These are phyloP conservation scores for Tylochromis polylepis DNA, from an alignment of 2,113 vertebrate genomes.

Conservation along the genomic window DNA sequence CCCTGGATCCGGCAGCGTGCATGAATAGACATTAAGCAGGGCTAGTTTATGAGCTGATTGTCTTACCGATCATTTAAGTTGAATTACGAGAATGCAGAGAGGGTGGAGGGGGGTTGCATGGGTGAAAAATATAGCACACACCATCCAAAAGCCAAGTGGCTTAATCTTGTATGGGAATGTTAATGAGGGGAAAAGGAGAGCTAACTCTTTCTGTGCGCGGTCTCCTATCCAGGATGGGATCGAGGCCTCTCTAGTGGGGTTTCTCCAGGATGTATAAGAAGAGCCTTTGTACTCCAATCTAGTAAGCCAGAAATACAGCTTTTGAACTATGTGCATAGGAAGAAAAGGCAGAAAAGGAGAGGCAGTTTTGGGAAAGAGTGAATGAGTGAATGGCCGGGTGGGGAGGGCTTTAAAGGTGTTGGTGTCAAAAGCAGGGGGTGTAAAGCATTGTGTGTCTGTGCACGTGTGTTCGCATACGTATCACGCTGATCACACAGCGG, in stretches of 20 bases:
- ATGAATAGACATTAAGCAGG: conserved; percentile 53
- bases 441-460: conserved; percentile 39
- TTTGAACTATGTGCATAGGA: conserved; percentile 68
- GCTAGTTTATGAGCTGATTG: conserved; percentile 53
- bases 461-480: background rate
- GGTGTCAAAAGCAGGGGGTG: conserved; percentile 71
- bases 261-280: conserved; percentile 79
- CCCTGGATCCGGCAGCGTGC: background rate
- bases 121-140: conserved; percentile 60
- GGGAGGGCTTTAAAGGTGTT: conserved; percentile 43
- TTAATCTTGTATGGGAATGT: conserved; percentile 85
- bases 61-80: conserved; percentile 62
- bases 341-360: conserved; percentile 52
- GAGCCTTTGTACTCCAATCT: conserved; percentile 83
- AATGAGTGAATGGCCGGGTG: conserved; percentile 42
- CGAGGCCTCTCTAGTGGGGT: conserved; percentile 77
- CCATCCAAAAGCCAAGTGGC: conserved; percentile 72
- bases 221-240: conserved; percentile 69
- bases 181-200: conserved; percentile 80
- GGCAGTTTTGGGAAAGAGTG: conserved; percentile 38
- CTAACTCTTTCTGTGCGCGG: conserved; percentile 72
- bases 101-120: background rate
- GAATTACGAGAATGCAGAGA: conserved; percentile 41
- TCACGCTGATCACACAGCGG: conserved; percentile 19
- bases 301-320: conserved; percentile 80